Evolutionary conservation across 2,888 invertebrate species (phyloP).

Genomic region (Thumatha senex): DNA sequence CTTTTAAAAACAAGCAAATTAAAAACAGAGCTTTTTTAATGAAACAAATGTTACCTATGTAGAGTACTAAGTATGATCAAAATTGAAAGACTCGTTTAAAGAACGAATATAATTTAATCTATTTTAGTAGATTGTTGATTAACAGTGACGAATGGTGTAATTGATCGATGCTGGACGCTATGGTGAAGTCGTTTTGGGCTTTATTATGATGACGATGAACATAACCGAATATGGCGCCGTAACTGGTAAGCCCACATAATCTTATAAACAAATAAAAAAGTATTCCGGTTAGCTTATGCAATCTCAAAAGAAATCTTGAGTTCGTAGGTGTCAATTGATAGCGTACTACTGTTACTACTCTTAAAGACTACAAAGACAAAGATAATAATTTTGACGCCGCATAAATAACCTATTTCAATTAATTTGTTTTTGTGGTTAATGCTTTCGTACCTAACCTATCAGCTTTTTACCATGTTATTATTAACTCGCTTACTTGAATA

Average conservation of each 20-base stretch:
- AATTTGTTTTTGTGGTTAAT: no score
- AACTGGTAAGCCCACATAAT: neutral
- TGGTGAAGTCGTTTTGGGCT: neutral
- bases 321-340: no score
- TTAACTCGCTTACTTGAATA: no score
- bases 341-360: neutral
- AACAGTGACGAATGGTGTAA: constrained; percentile 11
- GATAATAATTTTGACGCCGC: no score
- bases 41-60: no score
- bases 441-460: no score
- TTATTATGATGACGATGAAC: neutral
- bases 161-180: constrained; percentile 5
- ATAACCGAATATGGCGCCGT: constrained; percentile 1
- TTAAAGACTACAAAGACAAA: neutral
- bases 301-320: neutral
- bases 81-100: no score
- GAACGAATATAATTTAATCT: neutral
- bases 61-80: no score
- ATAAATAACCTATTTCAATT: no score
- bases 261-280: neutral
- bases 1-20: no score
- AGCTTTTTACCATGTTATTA: no score
- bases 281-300: neutral
- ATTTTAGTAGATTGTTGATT: constrained; percentile 3
- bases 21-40: no score